phyloP scores from a whole-genome alignment of 2,797 vertebrate genomes.

The Sylvia borin region DNA sequence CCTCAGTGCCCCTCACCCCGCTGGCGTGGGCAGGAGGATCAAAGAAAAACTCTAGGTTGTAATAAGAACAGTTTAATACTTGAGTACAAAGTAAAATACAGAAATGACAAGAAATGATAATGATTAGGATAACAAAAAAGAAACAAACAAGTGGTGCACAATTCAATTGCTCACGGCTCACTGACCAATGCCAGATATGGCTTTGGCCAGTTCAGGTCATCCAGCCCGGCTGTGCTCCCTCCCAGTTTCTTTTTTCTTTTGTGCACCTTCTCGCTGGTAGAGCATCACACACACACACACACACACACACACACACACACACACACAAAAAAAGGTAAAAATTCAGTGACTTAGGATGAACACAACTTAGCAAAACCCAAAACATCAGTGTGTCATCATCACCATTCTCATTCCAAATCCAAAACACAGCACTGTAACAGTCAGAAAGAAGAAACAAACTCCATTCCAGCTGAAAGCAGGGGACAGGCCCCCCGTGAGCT shows the following conservation, averaged over 20 bases:
- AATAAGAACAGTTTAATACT: background rate
- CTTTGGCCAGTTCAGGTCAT: background rate
- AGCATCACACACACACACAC: background rate
- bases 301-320: too few relatives aligned
- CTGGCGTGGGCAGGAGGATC: background rate
- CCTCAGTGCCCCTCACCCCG: background rate
- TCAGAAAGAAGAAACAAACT: background rate
- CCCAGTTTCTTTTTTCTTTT: background rate
- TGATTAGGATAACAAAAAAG: background rate
- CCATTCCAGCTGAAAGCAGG: background rate
- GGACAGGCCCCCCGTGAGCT: accelerated
- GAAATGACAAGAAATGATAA: background rate
- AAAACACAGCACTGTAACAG: background rate
- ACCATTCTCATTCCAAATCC: background rate
- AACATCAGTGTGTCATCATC: accelerated
- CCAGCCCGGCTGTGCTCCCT: background rate
- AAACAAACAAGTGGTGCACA: background rate
- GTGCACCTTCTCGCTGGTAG: background rate
- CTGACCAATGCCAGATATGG: background rate
- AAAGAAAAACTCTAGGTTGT: background rate
- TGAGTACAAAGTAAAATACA: background rate
- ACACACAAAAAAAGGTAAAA: background rate
- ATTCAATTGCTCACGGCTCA: background rate
- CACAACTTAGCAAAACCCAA: background rate
- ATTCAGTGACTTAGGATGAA: background rate